Conservation (phyloP, 2,797 vertebrate species). For the Bradypodion pumilum region DNA sequence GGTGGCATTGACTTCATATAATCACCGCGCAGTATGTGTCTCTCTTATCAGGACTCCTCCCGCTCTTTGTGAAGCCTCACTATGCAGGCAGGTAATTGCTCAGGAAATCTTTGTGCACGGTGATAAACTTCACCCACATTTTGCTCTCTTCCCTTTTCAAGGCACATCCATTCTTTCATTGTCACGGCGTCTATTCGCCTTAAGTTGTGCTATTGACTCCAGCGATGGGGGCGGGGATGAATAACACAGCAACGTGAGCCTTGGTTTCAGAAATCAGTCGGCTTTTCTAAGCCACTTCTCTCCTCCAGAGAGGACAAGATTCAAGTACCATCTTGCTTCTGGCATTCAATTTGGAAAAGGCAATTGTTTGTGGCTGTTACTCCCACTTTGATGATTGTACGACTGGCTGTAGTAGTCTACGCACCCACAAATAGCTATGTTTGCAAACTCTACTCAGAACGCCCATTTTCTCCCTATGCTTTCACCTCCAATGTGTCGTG, state of each 20-base stretch:
- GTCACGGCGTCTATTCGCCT: conserved; percentile 11
- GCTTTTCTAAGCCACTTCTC: neutral
- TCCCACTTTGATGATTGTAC: no score
- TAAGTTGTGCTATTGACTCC: conserved; percentile 35
- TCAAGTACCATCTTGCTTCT: conserved; percentile 32
- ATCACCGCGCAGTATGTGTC: conserved; percentile 15
- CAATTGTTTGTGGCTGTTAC: no score
- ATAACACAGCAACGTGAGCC: neutral
- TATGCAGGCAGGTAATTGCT: conserved; percentile 60
- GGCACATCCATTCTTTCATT: conserved; percentile 24
- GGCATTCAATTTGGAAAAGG: conserved; percentile 23
- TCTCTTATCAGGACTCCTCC: conserved; percentile 47
- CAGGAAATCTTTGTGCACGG: conserved; percentile 56
- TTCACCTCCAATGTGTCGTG: conserved; percentile 9
- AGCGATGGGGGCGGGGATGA: neutral
- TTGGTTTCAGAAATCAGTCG: conserved; percentile 24
- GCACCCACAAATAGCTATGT: no score
- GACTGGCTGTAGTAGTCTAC: no score
- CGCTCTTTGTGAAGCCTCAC: conserved; percentile 40
- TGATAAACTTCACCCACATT: conserved; percentile 23
- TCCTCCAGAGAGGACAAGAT: conserved; percentile 18
- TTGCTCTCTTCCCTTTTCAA: conserved; percentile 35
- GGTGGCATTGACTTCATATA: conserved; percentile 49
- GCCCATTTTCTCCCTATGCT: neutral
- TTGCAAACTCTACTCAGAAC: conserved; percentile 3